Conservation (phyloP, 2,888 invertebrate genomes). For the Torymus tubicola region DNA sequence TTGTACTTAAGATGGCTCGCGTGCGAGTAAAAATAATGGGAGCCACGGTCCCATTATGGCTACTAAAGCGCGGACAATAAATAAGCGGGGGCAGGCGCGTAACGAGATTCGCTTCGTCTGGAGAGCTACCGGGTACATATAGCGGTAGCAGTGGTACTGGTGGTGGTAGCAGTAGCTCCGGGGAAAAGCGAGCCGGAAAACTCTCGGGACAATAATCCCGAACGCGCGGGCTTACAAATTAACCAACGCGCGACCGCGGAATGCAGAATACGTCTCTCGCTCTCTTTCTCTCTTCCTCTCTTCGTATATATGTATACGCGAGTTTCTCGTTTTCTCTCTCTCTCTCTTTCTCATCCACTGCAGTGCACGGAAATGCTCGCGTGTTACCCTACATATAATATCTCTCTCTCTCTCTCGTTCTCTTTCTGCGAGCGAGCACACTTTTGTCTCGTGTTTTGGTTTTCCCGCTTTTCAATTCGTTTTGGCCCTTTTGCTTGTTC, state of each 20-base stretch:
- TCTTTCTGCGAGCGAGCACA: too few species aligned
- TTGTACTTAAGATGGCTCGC: conserved; percentile 18
- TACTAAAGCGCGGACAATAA: conserved; percentile 41
- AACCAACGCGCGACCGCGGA: conserved; percentile 58
- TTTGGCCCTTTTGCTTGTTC: neutral
- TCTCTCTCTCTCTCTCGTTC: neutral
- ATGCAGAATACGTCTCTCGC: conserved; percentile 42
- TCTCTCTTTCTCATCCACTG: neutral
- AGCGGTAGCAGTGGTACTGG: neutral
- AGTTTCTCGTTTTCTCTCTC: neutral
- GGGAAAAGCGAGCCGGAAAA: conserved; percentile 52
- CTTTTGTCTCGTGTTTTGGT: too few species aligned
- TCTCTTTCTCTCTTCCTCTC: too few species aligned
- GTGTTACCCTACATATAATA: too few species aligned
- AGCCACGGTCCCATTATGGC: conserved; percentile 25
- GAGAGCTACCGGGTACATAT: too few species aligned
- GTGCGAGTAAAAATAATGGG: conserved; percentile 47
- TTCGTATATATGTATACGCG: neutral
- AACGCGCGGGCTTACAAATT: conserved; percentile 60
- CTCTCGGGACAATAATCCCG: conserved; percentile 64
- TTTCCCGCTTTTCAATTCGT: neutral
- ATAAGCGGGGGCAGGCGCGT: conserved; percentile 33
- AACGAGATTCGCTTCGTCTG: conserved; percentile 43
- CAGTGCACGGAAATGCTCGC: too few species aligned
- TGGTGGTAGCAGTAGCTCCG: neutral